A percentile compares a stretch with the other conserved stretches of the same genome.
Evolutionary conservation across 2,113 vertebrate genomes (phyloP).

Genomic region (Plotosus lineatus): DNA sequence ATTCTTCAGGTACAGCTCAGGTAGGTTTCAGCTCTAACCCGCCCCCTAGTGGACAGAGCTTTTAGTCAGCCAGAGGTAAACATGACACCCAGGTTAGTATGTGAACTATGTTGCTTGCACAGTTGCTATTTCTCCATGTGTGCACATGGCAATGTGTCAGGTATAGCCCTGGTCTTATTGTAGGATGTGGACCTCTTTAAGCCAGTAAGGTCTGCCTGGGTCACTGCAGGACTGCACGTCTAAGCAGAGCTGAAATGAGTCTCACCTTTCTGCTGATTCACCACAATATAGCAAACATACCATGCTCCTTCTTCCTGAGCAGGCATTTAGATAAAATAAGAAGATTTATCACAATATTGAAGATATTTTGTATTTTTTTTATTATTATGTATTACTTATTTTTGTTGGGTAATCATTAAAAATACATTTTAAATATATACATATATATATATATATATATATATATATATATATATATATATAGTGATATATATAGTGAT

Average conservation of each 20-base stretch:
- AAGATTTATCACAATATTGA: conserved; percentile 24
- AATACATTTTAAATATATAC: too few relatives aligned
- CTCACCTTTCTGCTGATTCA: conserved; percentile 74
- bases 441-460: too few relatives aligned
- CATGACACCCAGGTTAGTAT: neutral
- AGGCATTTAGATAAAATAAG: conserved; percentile 23
- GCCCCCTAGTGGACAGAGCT: conserved; percentile 15
- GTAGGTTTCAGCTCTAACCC: neutral
- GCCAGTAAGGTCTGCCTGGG: conserved; percentile 60
- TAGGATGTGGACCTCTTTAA: conserved; percentile 71
- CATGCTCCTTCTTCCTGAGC: conserved; percentile 28
- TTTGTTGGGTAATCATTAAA: neutral
- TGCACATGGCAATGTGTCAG: neutral
- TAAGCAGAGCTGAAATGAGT: conserved; percentile 69
- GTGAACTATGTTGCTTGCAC: neutral
- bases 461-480: too few relatives aligned
- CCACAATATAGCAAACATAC: conserved; percentile 60
- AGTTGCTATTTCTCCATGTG: neutral
- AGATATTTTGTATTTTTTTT: conserved; percentile 1
- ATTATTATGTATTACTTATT: neutral
- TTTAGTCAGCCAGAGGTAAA: neutral
- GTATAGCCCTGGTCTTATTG: conserved; percentile 22
- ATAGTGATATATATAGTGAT: too few relatives aligned
- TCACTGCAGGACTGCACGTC: conserved; percentile 64
- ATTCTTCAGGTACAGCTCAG: neutral